Evolutionary conservation across 2,113 vertebrate species (phyloP), one percentile per base, ranked within the genome.

Genomic region (Grallaria varia): DNA sequence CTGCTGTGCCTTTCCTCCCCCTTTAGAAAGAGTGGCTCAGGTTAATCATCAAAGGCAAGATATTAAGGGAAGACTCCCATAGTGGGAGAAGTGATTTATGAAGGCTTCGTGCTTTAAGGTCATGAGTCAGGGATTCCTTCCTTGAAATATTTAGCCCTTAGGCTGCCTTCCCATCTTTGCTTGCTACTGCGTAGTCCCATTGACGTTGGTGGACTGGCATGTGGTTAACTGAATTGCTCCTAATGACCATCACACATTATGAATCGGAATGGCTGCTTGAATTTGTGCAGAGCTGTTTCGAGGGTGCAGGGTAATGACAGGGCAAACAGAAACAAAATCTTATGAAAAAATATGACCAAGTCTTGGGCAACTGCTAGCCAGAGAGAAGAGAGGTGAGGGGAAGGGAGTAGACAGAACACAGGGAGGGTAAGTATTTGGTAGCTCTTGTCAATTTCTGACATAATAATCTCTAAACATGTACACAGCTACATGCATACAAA

Each of bases 81-180:
- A 87, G 9, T 3, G 0, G 22, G 44, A 78, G 19, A 93, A 80
- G 53, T 82, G 80, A 93, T 90, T 94, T 90, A 76, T 84, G 52
- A 90, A 50, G 33, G 66, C 39, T 81, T 92, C 9, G 2, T 75
- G 28, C 60, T 90, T 87, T 90, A 71, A 90, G 69, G 80, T 73
- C 37, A 58, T 89, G 86, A 97, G 55, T 92, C 73, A 93, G 78
- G 83, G n/a, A 89, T 92, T 82, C 92, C 35, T 94, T 56, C 40
- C 21, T 89, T 87, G 62, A 84, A 79, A 72, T 68, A 42, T 20
- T 69, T 77, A 37, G 82, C 68, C 52, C 40, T 86, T 44, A 66
- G 79, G 63, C 76, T 75, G 22, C 53, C 9, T 90, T 89, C 53
- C 79, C 59, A 44, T 74, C 93, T 90, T 75, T 84, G 52, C n/a